phyloP scores from a whole-genome alignment of 1,140 invertebrate genomes.

The Macrostomum lignano region DNA sequence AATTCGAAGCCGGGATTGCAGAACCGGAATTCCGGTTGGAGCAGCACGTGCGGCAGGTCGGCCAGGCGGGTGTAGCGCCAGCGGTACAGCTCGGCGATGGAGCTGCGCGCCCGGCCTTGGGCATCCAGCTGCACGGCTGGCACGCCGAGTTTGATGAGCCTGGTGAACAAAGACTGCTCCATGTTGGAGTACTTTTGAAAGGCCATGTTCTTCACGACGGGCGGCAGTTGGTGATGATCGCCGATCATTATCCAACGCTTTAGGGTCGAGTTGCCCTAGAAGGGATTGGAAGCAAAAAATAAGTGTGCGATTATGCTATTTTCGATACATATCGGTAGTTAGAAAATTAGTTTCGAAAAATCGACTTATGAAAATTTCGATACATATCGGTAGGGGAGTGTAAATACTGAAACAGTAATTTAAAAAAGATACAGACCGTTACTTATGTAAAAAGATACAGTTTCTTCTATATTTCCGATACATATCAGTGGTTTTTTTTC shows the following conservation, averaged over 20 bases:
- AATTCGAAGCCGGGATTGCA: constrained; percentile 68
- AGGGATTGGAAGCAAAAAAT: too few relatives aligned
- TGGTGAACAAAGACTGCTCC: constrained; percentile 90
- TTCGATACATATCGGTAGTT: too few relatives aligned
- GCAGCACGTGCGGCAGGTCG: constrained; percentile 57
- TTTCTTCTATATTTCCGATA: too few relatives aligned
- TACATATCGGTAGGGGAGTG: too few relatives aligned
- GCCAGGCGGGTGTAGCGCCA: constrained; percentile 87
- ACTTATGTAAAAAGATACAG: too few relatives aligned
- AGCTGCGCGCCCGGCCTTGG: constrained; percentile 67
- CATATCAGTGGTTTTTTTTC: too few relatives aligned
- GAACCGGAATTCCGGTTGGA: constrained; percentile 47
- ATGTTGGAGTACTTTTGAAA: constrained; percentile 99
- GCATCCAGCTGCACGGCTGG: constrained; percentile 85
- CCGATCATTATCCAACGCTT: constrained; percentile 99
- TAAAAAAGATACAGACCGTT: too few relatives aligned
- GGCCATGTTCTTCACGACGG: constrained; percentile 97
- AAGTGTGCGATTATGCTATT: too few relatives aligned
- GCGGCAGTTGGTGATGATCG: constrained; percentile 92
- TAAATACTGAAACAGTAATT: too few relatives aligned
- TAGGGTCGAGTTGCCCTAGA: constrained; percentile 42
- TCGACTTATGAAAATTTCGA: too few relatives aligned
- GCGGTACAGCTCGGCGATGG: constrained; percentile 73
- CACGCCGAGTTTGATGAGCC: constrained; percentile 74
- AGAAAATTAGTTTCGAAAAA: too few relatives aligned